phyloP scores from a whole-genome alignment of 2,888 invertebrate genomes.

The Folsomia candida region DNA sequence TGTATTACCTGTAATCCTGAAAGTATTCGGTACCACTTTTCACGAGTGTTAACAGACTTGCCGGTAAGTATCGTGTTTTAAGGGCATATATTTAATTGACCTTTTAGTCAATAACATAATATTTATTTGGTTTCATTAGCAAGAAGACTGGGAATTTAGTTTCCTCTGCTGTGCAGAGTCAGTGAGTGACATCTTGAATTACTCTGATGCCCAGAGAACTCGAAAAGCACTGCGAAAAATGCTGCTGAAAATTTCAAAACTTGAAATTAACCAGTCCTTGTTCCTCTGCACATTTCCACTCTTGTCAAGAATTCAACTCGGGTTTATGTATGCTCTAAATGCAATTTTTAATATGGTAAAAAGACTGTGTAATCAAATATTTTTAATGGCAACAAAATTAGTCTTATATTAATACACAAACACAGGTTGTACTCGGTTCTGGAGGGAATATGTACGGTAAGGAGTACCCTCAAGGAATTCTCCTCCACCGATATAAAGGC shows the following conservation, averaged over 20 bases:
- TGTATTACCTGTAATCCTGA: neutral
- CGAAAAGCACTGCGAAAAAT: neutral
- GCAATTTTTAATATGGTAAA: neutral
- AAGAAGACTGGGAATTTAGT: neutral
- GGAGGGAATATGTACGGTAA: no score
- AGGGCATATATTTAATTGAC: no score
- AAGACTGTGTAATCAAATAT: no score
- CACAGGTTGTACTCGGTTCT: neutral
- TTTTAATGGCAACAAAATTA: no score
- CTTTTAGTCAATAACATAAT: no score
- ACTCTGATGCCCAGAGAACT: neutral
- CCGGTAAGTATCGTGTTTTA: no score
- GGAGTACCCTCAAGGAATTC: neutral
- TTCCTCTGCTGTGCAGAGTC: neutral
- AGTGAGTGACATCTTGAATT: neutral
- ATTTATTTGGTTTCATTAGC: no score
- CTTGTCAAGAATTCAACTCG: neutral
- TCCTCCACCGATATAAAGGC: neutral
- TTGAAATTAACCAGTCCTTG: neutral
- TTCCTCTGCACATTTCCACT: neutral
- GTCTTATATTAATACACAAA: no score
- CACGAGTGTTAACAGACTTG: neutral
- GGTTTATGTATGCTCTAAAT: neutral
- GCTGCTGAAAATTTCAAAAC: neutral
- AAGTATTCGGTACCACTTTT: neutral